Percentiles rank a stretch among this genome's conserved stretches.
Evolutionary conservation across 2,888 invertebrate species (phyloP).

Genomic region (Apodemia duryi): DNA sequence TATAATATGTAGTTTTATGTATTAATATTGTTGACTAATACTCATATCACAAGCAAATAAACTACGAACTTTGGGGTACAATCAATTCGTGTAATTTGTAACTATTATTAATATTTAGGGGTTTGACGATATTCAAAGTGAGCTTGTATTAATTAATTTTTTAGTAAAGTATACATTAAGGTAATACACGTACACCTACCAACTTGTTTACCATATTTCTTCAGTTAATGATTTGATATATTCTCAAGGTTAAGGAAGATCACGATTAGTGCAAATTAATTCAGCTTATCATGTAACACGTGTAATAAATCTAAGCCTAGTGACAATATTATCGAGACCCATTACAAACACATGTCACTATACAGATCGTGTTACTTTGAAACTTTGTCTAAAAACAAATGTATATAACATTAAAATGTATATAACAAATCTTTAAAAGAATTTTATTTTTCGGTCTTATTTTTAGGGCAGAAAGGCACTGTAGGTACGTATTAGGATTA

Average conservation of each 20-base stretch:
- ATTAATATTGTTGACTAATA: too few species aligned
- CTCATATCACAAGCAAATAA: too few species aligned
- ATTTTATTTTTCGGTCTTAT: too few species aligned
- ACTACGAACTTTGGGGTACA: too few species aligned
- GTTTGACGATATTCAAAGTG: too few species aligned
- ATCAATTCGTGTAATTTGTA: too few species aligned
- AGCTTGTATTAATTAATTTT: too few species aligned
- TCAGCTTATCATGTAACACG: not conserved
- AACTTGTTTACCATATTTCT: not conserved
- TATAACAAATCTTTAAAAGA: not conserved
- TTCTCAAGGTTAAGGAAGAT: slow-evolving; percentile 11
- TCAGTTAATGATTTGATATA: not conserved
- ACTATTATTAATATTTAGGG: too few species aligned
- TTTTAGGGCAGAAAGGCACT: not conserved
- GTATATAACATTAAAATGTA: not conserved
- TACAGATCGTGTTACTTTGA: not conserved
- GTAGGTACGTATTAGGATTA: too few species aligned
- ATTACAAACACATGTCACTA: slow-evolving; percentile 1
- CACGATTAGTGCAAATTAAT: slow-evolving; percentile 5
- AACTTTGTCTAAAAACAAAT: not conserved
- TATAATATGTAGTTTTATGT: too few species aligned
- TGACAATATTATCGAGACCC: not conserved
- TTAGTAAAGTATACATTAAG: not conserved
- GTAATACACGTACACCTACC: too few species aligned
- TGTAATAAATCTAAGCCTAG: not conserved